These are phyloP conservation scores for Cryptotermes secundus DNA, from an alignment of 1,140 invertebrate species.

Conservation along the genomic window DNA sequence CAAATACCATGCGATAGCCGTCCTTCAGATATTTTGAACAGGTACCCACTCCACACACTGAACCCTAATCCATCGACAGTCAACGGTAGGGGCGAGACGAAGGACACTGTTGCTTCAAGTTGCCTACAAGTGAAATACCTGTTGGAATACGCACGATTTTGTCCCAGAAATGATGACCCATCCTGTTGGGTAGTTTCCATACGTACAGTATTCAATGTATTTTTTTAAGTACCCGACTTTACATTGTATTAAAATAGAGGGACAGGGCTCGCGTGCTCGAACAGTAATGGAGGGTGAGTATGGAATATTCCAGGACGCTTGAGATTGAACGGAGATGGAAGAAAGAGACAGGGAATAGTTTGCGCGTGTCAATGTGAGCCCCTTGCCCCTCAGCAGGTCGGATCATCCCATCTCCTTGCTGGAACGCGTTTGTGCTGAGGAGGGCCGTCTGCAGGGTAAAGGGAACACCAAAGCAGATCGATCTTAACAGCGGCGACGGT, in stretches of 20 bases:
- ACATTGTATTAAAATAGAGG: too few species aligned
- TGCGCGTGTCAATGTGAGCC: not conserved
- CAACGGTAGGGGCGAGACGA: too few species aligned
- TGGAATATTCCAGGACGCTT: not conserved
- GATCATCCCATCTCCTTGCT: not conserved
- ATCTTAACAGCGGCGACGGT: not conserved
- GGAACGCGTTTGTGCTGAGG: not conserved
- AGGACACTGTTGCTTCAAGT: too few species aligned
- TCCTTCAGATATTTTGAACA: too few species aligned
- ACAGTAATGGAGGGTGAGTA: not conserved
- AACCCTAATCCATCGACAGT: too few species aligned
- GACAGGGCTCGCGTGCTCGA: not conserved
- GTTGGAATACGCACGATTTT: too few species aligned
- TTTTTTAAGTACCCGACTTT: not conserved
- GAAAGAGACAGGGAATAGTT: not conserved
- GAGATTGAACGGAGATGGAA: not conserved
- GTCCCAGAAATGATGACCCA: too few species aligned
- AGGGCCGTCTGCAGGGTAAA: not conserved
- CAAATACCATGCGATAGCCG: too few species aligned
- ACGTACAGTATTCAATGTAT: too few species aligned
- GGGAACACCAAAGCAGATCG: not conserved
- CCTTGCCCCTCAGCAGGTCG: not conserved
- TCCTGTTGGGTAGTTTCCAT: too few species aligned
- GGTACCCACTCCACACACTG: too few species aligned
- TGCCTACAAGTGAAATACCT: too few species aligned